Percentiles rank a stretch among this genome's conserved stretches.
phyloP scores from a whole-genome alignment of 1,140 invertebrate species.

The Marisa cornuarietis region DNA sequence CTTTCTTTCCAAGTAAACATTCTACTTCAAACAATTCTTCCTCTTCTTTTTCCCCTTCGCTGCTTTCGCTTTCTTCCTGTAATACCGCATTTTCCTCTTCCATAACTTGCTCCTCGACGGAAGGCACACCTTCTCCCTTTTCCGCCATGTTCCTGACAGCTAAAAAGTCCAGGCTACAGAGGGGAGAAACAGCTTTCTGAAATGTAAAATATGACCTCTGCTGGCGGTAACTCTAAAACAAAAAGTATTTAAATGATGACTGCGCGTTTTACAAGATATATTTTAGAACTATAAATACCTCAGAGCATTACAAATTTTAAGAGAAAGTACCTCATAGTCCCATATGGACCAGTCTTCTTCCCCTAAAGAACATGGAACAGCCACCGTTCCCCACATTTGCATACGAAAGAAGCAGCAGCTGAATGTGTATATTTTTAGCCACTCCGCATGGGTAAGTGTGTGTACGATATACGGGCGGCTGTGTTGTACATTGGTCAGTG shows the following conservation, averaged over 20 bases:
- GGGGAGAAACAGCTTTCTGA: conserved; percentile 16
- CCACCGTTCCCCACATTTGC: conserved; percentile 26
- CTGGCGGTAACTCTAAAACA: neutral
- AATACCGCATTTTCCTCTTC: conserved; percentile 15
- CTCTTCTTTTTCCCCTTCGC: conserved; percentile 27
- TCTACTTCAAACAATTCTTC: conserved; percentile 51
- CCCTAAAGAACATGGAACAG: conserved; percentile 26
- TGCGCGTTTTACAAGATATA: neutral
- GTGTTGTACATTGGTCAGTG: neutral
- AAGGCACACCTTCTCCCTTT: conserved; percentile 34
- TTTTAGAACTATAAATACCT: neutral
- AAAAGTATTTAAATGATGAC: neutral
- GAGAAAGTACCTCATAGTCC: conserved; percentile 13
- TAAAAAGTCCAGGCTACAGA: conserved; percentile 14
- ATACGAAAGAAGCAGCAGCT: conserved; percentile 17
- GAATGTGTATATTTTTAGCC: conserved; percentile 17
- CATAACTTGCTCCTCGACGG: conserved; percentile 25
- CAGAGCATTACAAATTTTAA: neutral
- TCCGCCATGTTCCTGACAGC: conserved; percentile 44
- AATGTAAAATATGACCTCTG: conserved; percentile 1
- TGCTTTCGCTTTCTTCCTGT: conserved; percentile 18
- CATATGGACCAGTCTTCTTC: conserved; percentile 20
- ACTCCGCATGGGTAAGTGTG: conserved; percentile 14
- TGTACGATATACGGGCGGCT: neutral
- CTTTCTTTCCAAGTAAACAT: conserved; percentile 43